These are phyloP conservation scores for Lophotis ruficrista DNA, from an alignment of 2,113 vertebrate genomes.

Conservation along the genomic window DNA sequence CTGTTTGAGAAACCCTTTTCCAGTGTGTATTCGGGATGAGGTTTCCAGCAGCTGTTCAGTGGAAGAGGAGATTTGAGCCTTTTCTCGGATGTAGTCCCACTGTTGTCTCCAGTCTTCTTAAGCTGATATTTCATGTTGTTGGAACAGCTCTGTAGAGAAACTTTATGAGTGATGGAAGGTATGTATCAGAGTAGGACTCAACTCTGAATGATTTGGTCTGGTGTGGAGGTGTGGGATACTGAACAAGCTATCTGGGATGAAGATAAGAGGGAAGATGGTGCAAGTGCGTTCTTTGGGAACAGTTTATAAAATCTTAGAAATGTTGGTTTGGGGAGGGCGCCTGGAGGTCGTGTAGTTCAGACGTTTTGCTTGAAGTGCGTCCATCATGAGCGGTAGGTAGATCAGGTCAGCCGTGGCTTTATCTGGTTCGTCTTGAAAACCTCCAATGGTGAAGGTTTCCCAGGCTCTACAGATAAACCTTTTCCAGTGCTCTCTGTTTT, in stretches of 20 bases:
- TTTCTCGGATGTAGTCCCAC: neutral
- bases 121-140: neutral
- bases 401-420: neutral
- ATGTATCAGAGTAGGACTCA: neutral
- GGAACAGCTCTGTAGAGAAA: neutral
- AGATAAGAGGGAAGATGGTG: neutral
- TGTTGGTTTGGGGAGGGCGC: neutral
- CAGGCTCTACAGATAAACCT: too few relatives aligned
- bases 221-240: neutral
- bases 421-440: neutral
- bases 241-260: neutral
- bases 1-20: neutral
- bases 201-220: neutral
- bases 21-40: neutral
- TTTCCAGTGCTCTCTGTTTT: neutral
- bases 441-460: neutral
- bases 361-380: neutral
- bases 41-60: neutral
- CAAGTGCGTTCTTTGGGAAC: neutral
- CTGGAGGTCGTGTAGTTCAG: neutral
- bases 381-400: neutral
- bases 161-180: fast-evolving
- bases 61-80: neutral
- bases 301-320: neutral
- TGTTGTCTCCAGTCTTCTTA: neutral